Evolutionary conservation across 2,113 vertebrate genomes (phyloP).

Genomic region (Oostethus manadensis): DNA sequence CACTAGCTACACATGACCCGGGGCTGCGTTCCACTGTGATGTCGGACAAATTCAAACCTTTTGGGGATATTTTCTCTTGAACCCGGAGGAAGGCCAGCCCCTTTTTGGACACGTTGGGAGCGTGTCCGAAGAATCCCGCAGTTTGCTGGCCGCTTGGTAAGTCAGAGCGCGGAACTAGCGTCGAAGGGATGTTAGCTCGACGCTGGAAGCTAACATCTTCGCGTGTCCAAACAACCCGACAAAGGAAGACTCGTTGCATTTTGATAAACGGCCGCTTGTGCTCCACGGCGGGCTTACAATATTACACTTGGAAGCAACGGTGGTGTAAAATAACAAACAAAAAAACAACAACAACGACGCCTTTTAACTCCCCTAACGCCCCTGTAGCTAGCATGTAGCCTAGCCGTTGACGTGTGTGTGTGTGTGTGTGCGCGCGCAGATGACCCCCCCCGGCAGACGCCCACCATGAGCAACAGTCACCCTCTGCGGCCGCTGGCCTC

Average conservation of each 20-base stretch:
- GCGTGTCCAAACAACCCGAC: background rate
- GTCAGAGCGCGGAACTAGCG: background rate
- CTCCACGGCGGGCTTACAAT: background rate
- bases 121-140: background rate
- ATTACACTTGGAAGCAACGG: background rate
- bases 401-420: background rate
- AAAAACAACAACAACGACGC: no score
- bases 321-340: no score
- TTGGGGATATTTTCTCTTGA: background rate
- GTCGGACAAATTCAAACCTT: conserved; percentile 3
- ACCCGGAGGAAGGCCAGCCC: background rate
- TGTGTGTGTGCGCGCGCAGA: conserved; percentile 39
- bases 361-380: background rate
- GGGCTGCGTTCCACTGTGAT: conserved; percentile 11
- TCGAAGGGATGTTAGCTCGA: background rate
- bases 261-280: background rate
- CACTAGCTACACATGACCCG: conserved; percentile 4
- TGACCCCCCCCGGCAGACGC: conserved; percentile 52
- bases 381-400: background rate
- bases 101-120: background rate
- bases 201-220: background rate
- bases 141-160: background rate
- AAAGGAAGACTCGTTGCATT: background rate
- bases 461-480: conserved; percentile 95
- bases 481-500: conserved; percentile 86